Conservation (phyloP, 2,888 invertebrate genomes). For the Acanthococcus lagerstroemiae region DNA sequence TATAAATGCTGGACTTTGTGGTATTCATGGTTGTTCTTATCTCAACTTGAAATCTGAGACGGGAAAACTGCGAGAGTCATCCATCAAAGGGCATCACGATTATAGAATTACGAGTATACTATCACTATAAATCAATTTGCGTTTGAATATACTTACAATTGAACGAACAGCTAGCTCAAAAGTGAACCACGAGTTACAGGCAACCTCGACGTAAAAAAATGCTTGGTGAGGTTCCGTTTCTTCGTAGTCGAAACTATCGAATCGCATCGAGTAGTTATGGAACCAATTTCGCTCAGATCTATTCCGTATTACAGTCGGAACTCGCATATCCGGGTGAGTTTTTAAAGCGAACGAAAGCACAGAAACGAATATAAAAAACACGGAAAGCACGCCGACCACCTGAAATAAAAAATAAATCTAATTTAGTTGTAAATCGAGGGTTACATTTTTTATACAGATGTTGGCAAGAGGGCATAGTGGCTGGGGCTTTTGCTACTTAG, state of each 20-base stretch:
- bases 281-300: conserved; percentile 15
- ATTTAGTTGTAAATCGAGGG: too few species aligned
- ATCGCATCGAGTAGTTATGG: conserved; percentile 38
- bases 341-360: conserved; percentile 99
- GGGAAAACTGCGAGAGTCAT: too few species aligned
- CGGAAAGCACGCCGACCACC: conserved; percentile 95
- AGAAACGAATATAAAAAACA: conserved; percentile 99
- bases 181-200: conserved; percentile 99
- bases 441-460: too few species aligned
- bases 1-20: too few species aligned
- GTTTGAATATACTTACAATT: conserved; percentile 54
- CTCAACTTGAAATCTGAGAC: too few species aligned
- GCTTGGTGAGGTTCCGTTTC: conserved; percentile 93
- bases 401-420: conserved; percentile 46
- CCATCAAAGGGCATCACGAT: neutral
- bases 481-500: too few species aligned
- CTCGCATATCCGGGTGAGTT: conserved; percentile 97
- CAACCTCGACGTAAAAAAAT: conserved; percentile 96
- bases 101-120: neutral
- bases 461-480: too few species aligned
- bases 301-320: conserved; percentile 57
- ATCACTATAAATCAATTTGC: neutral
- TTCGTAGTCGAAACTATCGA: conserved; percentile 54
- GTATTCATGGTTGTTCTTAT: too few species aligned
- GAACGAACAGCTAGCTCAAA: conserved; percentile 88